phyloP scores from a whole-genome alignment of 2,888 invertebrate species.

The Tanypteryx hageni region DNA sequence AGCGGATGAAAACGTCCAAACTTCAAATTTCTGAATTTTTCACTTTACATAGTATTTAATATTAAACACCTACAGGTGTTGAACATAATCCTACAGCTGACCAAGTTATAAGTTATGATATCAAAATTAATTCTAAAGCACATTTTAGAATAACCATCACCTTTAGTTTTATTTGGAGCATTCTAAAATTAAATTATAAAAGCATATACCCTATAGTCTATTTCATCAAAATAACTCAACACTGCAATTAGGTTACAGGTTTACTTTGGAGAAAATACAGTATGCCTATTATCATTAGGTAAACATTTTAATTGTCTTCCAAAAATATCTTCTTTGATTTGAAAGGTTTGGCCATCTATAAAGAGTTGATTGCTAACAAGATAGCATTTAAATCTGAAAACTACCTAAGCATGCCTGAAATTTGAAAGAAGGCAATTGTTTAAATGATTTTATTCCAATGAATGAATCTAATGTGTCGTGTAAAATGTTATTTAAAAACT shows the following conservation, averaged over 20 bases:
- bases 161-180: neutral
- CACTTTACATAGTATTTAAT: constrained; percentile 57
- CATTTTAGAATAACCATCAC: neutral
- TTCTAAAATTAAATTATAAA: constrained; percentile 8
- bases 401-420: neutral
- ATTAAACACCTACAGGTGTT: constrained; percentile 49
- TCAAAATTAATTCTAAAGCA: constrained; percentile 48
- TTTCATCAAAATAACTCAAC: neutral
- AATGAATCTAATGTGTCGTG: constrained; percentile 3
- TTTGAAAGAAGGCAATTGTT: constrained; percentile 41
- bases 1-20: constrained; percentile 63
- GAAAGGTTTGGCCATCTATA: neutral
- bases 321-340: constrained; percentile 45
- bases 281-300: constrained; percentile 24
- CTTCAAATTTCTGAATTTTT: constrained; percentile 59
- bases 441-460: neutral
- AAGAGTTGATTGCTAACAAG: neutral
- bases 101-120: constrained; percentile 46
- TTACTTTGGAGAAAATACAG: neutral
- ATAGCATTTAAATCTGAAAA: neutral
- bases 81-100: constrained; percentile 58
- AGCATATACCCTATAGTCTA: neutral
- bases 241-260: neutral
- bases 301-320: constrained; percentile 41
- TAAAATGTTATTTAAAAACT: constrained; percentile 15